Base-by-base conservation (phyloP, 2,113 vertebrate species). In the Rattus rattus region DNA sequence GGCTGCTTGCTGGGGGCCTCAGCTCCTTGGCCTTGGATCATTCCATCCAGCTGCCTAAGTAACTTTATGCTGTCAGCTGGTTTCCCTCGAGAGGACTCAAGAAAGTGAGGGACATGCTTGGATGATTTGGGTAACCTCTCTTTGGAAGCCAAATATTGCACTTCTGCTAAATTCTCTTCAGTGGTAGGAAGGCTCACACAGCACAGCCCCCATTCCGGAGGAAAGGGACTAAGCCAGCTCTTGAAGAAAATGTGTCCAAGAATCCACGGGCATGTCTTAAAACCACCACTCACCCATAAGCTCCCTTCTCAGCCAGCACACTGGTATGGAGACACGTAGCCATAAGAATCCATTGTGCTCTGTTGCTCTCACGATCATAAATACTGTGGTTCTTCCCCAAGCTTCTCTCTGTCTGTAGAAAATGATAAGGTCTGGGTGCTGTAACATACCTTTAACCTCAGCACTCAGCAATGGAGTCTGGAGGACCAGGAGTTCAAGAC, bases 271-370 rank as follows among this genome's bases (percentile, higher is more conserved):
- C 24, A 0, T 56, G 11, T 54, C 49, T 80, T 39, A n/a, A 79
- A 94, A 22, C 19, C 11, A 70, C 17, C 84, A 81, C 8, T 1
- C 3, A 49, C 9, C 10, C 2, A 1, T 3, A n/a, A 4, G 0
- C 39, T 28, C 5, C 17, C 52, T 65, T 47, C n/a, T 12, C 19
- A 86, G 17, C 33, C 61, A 17, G 10, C 2, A 28, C 1, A 4
- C 47, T 20, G n/a, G 0, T 14, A 1, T 36, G 28, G 11, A 33
- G 9, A 11, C 0, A 19, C 7, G 11, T 24, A 43, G 33, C 36
- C 8, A 43, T 24, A 56, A 47, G 43, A 39, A 52, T 19, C 72
- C 77, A n/a, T 11, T n/a, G n/a, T 54, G 39, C 14, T 17, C 39
- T 16, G 1, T 14, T 47, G 43, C 22, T 39, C 24, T 20, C 13